Percentiles rank a stretch among this genome's conserved stretches.
These are phyloP conservation scores for Polypterus bichir DNA, from an alignment of 2,113 vertebrate genomes.

Conservation along the genomic window DNA sequence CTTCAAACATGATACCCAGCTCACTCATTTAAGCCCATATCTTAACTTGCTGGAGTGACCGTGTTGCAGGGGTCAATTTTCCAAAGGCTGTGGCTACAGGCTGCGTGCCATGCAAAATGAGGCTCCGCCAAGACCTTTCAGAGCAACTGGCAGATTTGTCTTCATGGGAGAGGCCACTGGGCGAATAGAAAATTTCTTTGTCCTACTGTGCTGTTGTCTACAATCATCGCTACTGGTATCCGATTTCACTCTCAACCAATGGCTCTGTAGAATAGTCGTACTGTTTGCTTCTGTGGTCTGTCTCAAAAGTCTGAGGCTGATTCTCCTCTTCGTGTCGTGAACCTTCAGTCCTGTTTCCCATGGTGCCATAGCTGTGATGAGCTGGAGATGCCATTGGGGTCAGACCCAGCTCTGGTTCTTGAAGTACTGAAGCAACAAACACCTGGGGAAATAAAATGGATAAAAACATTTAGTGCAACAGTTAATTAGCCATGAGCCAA, in stretches of 20 bases:
- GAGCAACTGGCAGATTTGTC: neutral
- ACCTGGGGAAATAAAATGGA: slow-evolving; percentile 41
- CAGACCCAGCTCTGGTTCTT: slow-evolving; percentile 81
- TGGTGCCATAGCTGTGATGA: slow-evolving; percentile 80
- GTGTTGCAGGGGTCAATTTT: too few species aligned
- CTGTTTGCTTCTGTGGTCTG: slow-evolving; percentile 61
- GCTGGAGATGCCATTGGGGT: slow-evolving; percentile 81
- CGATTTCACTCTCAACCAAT: slow-evolving; percentile 55
- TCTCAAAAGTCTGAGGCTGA: slow-evolving; percentile 52
- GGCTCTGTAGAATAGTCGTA: slow-evolving; percentile 50
- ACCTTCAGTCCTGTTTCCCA: slow-evolving; percentile 65
- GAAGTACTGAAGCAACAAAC: slow-evolving; percentile 80
- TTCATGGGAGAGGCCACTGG: neutral
- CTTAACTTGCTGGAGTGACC: too few species aligned
- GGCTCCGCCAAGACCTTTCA: too few species aligned
- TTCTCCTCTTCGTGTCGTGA: slow-evolving; percentile 41
- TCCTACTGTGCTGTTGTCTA: neutral
- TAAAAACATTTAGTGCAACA: too few species aligned
- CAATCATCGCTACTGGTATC: slow-evolving; percentile 54
- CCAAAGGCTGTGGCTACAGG: too few species aligned
- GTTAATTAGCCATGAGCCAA: too few species aligned
- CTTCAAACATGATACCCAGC: too few species aligned
- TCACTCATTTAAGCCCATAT: too few species aligned
- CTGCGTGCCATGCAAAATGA: too few species aligned
- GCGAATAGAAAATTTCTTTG: neutral